Evolutionary conservation across 2,113 vertebrate species (phyloP), one percentile per base, ranked within the genome.

Genomic region (Cettia cetti): DNA sequence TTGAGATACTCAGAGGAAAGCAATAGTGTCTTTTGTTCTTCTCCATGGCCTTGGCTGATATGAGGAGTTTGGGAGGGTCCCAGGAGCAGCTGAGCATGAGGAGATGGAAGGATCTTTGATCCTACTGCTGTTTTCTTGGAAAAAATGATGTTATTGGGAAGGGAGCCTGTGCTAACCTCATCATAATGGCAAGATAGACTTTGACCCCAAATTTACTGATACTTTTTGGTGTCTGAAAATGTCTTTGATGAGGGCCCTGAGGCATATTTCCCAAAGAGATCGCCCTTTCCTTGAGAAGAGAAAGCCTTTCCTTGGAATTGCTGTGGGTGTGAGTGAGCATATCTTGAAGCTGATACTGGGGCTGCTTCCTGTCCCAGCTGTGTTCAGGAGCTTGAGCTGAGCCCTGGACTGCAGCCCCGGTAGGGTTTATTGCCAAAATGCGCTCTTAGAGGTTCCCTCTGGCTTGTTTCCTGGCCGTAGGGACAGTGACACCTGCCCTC

Each of bases 311-410:
- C 7, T 20, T 35, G 85, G 63, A 68, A 33, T 30, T 72, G 21
- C 37, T 31, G 23, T 47, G 54, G 53, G 6, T 42, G 2, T 5
- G 71, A 47, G 13, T 44, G 15, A 35, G 18, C 76, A 68, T 9
- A 5, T 44, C 44, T 44, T 24, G 13, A 44, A 63, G 42, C 50
- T 42, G 31, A 7, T 50, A 10, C 11, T 0, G 0, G n/a, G 31
- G 37, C 64, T 75, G 40, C 30, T 56, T 59, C 6, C 0, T 7
- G 21, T 86, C 52, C 63, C 4, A 0, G 0, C 33, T 18, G 11
- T 0, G 0, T 7, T 74, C 5, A 2, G 35, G 28, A 64, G 15
- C 9, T 2, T 15, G 42, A 63, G 26, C 42, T 40, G 54, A 81
- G 35, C 24, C 37, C 72, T 80, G 71, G 71, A 35, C 85, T 78